Conservation (phyloP, 2,113 vertebrate species). For the Hemiscyllium ocellatum region DNA sequence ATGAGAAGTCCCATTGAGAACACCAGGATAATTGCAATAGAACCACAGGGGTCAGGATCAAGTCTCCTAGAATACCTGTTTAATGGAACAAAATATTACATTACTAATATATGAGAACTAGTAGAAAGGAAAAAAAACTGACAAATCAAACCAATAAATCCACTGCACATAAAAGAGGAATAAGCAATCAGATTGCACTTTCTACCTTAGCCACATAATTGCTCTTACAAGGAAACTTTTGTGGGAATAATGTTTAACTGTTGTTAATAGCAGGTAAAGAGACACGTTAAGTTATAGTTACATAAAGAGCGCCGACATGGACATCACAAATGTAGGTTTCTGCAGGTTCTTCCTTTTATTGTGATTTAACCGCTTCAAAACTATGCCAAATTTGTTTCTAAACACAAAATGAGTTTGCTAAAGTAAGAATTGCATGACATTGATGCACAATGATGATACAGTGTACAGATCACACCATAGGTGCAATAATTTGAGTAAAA, state of each 20-base stretch:
- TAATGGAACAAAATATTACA: conserved; percentile 38
- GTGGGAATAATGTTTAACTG: neutral
- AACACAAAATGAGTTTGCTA: neutral
- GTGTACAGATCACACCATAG: neutral
- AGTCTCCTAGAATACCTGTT: conserved; percentile 71
- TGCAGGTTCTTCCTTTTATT: neutral
- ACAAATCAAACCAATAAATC: neutral
- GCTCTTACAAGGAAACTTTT: neutral
- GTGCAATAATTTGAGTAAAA: neutral
- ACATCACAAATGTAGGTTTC: neutral
- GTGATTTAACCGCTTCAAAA: neutral
- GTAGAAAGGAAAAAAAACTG: neutral
- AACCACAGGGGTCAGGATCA: conserved; percentile 82
- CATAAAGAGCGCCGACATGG: neutral
- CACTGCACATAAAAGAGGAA: neutral
- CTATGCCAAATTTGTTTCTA: neutral
- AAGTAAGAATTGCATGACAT: neutral
- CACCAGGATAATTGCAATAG: conserved; percentile 65
- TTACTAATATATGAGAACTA: neutral
- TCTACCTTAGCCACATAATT: neutral
- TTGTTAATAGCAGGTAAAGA: neutral
- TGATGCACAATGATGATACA: neutral
- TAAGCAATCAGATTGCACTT: neutral
- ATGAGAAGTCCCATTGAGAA: conserved; percentile 70
- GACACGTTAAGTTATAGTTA: neutral